These are phyloP conservation scores for Drosophila neonasuta DNA, from an alignment of 2,888 invertebrate species.

Conservation along the genomic window DNA sequence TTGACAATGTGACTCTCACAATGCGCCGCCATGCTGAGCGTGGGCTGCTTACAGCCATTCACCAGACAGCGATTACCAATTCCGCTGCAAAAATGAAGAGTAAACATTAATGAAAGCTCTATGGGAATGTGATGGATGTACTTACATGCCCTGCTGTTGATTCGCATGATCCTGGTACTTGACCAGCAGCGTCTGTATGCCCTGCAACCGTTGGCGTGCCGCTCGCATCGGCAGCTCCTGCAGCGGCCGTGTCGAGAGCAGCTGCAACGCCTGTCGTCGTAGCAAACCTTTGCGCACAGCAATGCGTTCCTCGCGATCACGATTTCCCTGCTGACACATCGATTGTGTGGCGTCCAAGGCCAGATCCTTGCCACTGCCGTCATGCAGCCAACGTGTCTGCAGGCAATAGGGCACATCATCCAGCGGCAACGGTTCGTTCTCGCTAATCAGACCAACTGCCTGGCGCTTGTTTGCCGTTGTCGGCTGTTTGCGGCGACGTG, in stretches of 20 bases:
- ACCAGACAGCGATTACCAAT: slow-evolving; percentile 77
- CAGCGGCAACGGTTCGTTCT: slow-evolving; percentile 43
- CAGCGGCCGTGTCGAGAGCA: slow-evolving; percentile 77
- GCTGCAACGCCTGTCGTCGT: slow-evolving; percentile 80
- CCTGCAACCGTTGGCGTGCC: slow-evolving; percentile 77
- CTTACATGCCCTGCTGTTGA: slow-evolving; percentile 71
- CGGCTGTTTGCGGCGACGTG: slow-evolving; percentile 35
- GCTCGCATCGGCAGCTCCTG: slow-evolving; percentile 72
- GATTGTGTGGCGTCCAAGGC: slow-evolving; percentile 8
- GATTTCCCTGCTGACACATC: slow-evolving; percentile 44
- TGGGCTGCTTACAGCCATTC: slow-evolving; percentile 73
- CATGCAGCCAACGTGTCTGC: slow-evolving; percentile 78
- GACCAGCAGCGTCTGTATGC: slow-evolving; percentile 79
- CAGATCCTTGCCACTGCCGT: slow-evolving; percentile 30
- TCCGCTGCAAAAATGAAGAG: slow-evolving; percentile 43
- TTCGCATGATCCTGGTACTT: slow-evolving; percentile 77
- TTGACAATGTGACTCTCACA: slow-evolving; percentile 93
- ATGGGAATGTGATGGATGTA: not conserved
- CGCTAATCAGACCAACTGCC: slow-evolving; percentile 30
- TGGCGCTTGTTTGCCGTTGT: slow-evolving; percentile 34
- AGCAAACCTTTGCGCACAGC: slow-evolving; percentile 77
- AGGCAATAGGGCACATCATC: slow-evolving; percentile 73
- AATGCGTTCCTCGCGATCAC: slow-evolving; percentile 80
- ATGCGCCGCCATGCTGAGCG: slow-evolving; percentile 85
- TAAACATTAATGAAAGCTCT: not conserved